Evolutionary conservation across 2,797 vertebrate species (phyloP).

Genomic region (Chloroceryle amazona): DNA sequence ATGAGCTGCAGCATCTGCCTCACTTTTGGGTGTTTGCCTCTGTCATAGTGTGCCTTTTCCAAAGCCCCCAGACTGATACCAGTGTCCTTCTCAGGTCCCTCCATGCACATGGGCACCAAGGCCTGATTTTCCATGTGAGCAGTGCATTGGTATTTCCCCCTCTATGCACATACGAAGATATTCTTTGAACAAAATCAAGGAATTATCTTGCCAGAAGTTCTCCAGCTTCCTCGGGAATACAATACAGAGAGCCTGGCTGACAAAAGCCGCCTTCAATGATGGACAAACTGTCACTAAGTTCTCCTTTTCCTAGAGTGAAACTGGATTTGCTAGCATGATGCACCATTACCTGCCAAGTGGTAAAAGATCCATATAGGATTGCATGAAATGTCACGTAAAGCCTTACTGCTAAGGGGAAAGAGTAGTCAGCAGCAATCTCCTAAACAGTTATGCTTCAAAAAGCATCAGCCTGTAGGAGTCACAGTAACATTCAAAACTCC

Average conservation of each 20-base stretch:
- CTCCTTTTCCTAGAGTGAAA: not conserved
- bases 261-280: not conserved
- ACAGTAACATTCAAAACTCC: not conserved
- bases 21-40: not conserved
- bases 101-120: not conserved
- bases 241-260: rapidly evolving
- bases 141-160: not conserved
- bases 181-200: not conserved
- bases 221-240: not conserved
- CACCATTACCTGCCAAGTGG: not conserved
- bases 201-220: not conserved
- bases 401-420: not conserved
- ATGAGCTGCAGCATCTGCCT: not conserved
- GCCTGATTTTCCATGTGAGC: not conserved
- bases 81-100: not conserved
- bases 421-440: not conserved
- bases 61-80: rapidly evolving
- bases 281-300: not conserved
- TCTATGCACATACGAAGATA: not conserved
- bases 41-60: not conserved
- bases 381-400: rapidly evolving
- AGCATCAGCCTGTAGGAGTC: not conserved
- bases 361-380: not conserved
- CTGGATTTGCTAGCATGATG: not conserved
- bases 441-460: not conserved